Conservation (phyloP, 2,888 invertebrate species). For the Drosophila peninsularis region DNA sequence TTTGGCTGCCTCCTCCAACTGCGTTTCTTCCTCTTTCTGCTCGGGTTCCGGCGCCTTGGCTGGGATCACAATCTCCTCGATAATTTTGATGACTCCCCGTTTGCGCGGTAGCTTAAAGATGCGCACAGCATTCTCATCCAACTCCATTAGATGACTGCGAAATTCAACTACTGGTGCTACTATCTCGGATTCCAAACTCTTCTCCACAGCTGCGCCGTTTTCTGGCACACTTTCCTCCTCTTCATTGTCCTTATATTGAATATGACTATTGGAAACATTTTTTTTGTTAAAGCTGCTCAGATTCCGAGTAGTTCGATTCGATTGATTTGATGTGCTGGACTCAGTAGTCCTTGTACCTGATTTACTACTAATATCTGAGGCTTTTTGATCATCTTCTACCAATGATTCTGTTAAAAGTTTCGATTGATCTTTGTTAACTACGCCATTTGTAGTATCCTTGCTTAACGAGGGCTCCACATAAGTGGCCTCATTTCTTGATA, state of each 20-base stretch:
- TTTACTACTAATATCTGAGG: neutral
- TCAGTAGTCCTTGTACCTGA: neutral
- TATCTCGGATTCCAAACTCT: neutral
- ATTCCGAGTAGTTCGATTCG: neutral
- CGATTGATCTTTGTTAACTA: neutral
- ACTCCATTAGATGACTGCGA: constrained; percentile 36
- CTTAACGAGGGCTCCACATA: neutral
- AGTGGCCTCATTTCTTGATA: neutral
- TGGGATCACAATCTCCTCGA: constrained; percentile 56
- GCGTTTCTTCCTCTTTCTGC: neutral
- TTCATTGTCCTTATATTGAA: constrained; percentile 6
- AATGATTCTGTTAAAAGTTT: too few species aligned
- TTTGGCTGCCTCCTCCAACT: neutral
- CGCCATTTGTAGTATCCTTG: neutral
- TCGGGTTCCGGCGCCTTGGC: neutral
- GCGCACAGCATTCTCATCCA: constrained; percentile 30
- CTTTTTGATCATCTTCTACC: neutral
- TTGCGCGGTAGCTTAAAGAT: constrained; percentile 40
- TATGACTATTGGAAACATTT: constrained; percentile 11
- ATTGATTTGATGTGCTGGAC: neutral
- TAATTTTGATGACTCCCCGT: constrained; percentile 31
- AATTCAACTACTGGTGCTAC: constrained; percentile 20
- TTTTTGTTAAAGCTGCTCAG: neutral
- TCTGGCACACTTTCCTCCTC: neutral
- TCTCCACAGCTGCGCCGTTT: neutral